Base-by-base conservation (phyloP, 1,140 invertebrate genomes). In the Drosophila kanapiae region DNA sequence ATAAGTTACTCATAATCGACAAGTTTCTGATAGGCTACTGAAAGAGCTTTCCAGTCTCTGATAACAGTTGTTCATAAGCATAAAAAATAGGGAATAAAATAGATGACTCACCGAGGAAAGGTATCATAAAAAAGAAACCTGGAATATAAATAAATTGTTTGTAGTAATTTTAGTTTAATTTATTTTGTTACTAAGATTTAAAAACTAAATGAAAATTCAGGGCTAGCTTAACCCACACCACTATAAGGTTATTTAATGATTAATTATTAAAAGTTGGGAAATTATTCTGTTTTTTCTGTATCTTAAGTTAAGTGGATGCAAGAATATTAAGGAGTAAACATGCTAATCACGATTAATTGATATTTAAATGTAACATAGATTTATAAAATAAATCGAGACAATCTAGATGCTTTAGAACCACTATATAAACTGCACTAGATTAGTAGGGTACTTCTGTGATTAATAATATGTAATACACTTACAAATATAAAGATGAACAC, bases 21-120 rank as follows among this genome's bases (percentile, higher is more conserved):
- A 4, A 29, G 37, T 45, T 49, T 58, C 51, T 72, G 69, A 72
- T 72, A 70, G 67, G 67, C 65, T 67, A 53, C 48, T 56, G 29
- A 35, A 33, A 18, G 16, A 14, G 13, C 11, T 51, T 42, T 33
- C 18, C 61, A 65, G 37, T 29, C 10, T 16, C 35, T 18, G 27
- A 47, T 40, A 56, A 18, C 27, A 23, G 27, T 57, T 48, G 35
- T n/a, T 61, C 16, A 35, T 27, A 27, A 11, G 51, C 42, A 65
- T 18, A 23, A 23, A 18, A 37, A 37, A n/a, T n/a, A 42, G 18
- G n/a, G 2, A 11, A 33, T 33, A 35, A 33, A 16, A 9, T 64
- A 13, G 48, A 51, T 68, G 60, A 69, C 10, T 64, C 65, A 69
- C 47, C 37, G 13, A n/a, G 18, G 1, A 7, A 33, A 23, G 31